Evolutionary conservation across 23 tunicate species (phyloP).

Genomic region (Phallusia fumigata): DNA sequence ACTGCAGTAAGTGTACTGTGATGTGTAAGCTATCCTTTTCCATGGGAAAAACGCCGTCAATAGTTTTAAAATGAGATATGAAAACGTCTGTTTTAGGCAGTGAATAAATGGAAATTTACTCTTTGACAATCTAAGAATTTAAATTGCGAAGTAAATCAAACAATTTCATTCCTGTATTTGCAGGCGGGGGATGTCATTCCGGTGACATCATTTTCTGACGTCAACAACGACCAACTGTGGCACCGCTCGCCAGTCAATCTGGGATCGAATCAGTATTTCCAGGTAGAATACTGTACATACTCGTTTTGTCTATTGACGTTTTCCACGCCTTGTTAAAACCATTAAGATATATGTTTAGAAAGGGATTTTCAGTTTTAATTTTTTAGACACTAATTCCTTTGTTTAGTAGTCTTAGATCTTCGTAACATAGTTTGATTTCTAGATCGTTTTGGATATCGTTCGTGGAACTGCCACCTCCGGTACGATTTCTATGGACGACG

Average conservation of each 20-base stretch:
- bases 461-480: conserved; percentile 26
- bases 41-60: too few species aligned
- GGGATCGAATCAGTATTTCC: conserved; percentile 53
- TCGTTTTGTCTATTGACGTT: background rate
- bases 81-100: too few species aligned
- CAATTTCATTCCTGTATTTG: background rate
- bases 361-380: background rate
- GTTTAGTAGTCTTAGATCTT: background rate
- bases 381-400: background rate
- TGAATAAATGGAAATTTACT: too few species aligned
- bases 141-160: too few species aligned
- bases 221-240: conserved; percentile 40
- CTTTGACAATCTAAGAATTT: too few species aligned
- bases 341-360: background rate
- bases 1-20: conserved; percentile 48
- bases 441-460: conserved; percentile 68
- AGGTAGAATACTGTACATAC: conserved; percentile 24
- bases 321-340: background rate
- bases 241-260: conserved; percentile 29
- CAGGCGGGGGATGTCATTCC: conserved; percentile 29
- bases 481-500: conserved; percentile 86
- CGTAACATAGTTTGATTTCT: background rate
- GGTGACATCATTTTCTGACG: conserved; percentile 28
- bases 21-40: too few species aligned
- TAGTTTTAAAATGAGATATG: too few species aligned